Percentiles rank a stretch among this genome's conserved stretches.
These are phyloP conservation scores for Buphagus erythrorhynchus DNA, from an alignment of 2,797 vertebrate genomes.

Conservation along the genomic window DNA sequence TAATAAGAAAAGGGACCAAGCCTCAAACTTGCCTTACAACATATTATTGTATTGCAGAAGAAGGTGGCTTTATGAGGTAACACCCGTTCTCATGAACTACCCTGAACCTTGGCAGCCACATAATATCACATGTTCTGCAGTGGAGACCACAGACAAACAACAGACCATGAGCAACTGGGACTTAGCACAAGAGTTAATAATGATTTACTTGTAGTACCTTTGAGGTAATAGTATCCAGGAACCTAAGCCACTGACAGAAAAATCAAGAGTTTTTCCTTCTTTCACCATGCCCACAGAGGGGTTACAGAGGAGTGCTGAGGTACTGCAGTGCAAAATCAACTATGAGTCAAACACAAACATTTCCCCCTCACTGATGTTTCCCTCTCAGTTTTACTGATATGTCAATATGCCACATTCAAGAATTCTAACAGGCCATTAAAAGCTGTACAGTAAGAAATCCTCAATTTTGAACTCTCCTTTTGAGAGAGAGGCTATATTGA, in stretches of 20 bases:
- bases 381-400: neutral
- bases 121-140: neutral
- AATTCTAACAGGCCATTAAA: neutral
- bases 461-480: neutral
- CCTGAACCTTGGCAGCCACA: neutral
- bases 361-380: neutral
- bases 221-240: neutral
- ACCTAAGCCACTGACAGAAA: constrained; percentile 1
- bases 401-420: neutral
- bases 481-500: neutral
- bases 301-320: neutral
- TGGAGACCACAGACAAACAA: neutral
- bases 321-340: neutral
- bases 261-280: neutral
- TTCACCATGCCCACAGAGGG: neutral
- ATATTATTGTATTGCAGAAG: neutral
- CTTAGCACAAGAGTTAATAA: neutral
- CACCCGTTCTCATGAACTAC: neutral
- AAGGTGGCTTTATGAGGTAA: neutral
- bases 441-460: neutral
- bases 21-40: neutral
- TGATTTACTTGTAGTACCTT: constrained; percentile 22
- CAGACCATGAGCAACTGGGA: neutral
- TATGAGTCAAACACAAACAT: neutral
- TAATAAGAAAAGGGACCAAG: neutral